phyloP scores from a whole-genome alignment of 1,140 invertebrate genomes.

The Drosophila watanabei region DNA sequence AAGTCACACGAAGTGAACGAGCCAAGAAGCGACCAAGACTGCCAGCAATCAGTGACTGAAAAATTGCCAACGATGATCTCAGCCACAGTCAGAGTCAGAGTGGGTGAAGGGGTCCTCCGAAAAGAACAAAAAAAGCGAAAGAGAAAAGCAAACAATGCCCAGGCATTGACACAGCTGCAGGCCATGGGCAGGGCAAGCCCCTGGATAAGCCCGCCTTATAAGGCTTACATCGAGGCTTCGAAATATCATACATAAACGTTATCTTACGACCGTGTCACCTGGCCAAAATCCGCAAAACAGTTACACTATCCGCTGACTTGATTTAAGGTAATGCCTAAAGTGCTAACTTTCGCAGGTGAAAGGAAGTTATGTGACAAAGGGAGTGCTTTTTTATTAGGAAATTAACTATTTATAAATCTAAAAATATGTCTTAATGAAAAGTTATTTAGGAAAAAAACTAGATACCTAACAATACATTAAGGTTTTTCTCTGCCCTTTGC shows the following conservation, averaged over 20 bases:
- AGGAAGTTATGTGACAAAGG: background rate
- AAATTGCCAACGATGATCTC: slow-evolving; percentile 69
- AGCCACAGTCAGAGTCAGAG: slow-evolving; percentile 10
- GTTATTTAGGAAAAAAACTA: too few relatives aligned
- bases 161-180: slow-evolving; percentile 74
- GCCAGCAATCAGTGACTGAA: slow-evolving; percentile 69
- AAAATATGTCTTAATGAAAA: too few relatives aligned
- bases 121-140: background rate
- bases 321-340: slow-evolving; percentile 36
- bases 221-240: slow-evolving; percentile 21
- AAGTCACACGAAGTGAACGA: slow-evolving; percentile 71
- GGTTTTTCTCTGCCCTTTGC: background rate
- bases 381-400: background rate
- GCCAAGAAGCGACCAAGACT: slow-evolving; percentile 29
- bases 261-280: slow-evolving; percentile 52
- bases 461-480: too few relatives aligned
- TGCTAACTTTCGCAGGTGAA: slow-evolving; percentile 25
- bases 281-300: slow-evolving; percentile 47
- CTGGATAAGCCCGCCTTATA: slow-evolving; percentile 53
- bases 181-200: slow-evolving; percentile 55
- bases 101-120: slow-evolving; percentile 23
- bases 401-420: background rate
- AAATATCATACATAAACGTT: slow-evolving; percentile 51
- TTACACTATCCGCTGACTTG: slow-evolving; percentile 35
- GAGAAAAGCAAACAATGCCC: slow-evolving; percentile 19